phyloP scores from a whole-genome alignment of 2,888 invertebrate species.

The Seira musarum region DNA sequence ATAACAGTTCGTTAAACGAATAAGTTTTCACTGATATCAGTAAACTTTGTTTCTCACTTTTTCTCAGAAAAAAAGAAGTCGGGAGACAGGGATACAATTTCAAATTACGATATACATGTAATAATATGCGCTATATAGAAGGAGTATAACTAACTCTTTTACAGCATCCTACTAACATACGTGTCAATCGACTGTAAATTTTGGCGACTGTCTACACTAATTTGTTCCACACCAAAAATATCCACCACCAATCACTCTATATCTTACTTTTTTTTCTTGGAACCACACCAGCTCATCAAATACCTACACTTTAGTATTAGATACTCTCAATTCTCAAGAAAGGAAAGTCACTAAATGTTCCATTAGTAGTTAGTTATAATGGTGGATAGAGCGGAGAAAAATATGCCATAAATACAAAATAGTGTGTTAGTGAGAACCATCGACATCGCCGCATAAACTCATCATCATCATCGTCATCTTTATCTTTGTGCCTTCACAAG shows the following conservation, averaged over 20 bases:
- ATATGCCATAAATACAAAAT: slow-evolving; percentile 31
- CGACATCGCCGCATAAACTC: neutral
- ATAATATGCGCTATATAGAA: too few relatives aligned
- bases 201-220: slow-evolving; percentile 70
- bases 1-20: slow-evolving; percentile 12
- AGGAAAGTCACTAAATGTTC: slow-evolving; percentile 66
- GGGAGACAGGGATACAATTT: neutral
- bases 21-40: slow-evolving; percentile 15
- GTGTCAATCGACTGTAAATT: slow-evolving; percentile 71
- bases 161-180: slow-evolving; percentile 65
- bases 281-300: slow-evolving; percentile 70
- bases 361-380: slow-evolving; percentile 59
- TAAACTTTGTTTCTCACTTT: slow-evolving; percentile 11
- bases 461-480: slow-evolving; percentile 34
- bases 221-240: slow-evolving; percentile 71
- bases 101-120: neutral
- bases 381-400: slow-evolving; percentile 19
- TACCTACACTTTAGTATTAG: slow-evolving; percentile 59
- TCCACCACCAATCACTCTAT: slow-evolving; percentile 70
- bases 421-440: neutral
- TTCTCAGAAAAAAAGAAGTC: slow-evolving; percentile 2
- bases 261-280: slow-evolving; percentile 66
- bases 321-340: slow-evolving; percentile 23
- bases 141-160: slow-evolving; percentile 29
- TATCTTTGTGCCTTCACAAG: slow-evolving; percentile 14